Percentiles rank a stretch among this genome's conserved stretches.
Conservation (phyloP, 1,140 invertebrate species). For the Liolophura sinensis region DNA sequence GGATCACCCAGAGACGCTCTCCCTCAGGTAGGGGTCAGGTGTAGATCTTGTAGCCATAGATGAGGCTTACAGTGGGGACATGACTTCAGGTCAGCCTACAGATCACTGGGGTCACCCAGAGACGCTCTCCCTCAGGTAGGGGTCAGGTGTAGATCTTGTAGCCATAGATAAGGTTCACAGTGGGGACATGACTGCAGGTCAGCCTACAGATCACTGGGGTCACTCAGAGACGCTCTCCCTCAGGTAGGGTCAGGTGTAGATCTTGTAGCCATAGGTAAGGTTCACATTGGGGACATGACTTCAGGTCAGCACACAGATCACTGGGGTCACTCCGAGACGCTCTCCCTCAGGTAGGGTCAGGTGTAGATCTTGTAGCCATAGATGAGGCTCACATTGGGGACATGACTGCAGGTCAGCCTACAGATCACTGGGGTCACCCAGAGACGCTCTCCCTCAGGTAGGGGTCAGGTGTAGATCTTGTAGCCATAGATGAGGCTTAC, state of each 20-base stretch:
- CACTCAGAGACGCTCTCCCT: constrained; percentile 67
- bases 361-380: constrained; percentile 71
- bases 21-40: constrained; percentile 36
- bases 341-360: constrained; percentile 37
- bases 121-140: constrained; percentile 55
- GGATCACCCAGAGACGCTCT: constrained; percentile 71
- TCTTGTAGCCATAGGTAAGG: too few species aligned
- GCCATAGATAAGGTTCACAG: constrained; percentile 95
- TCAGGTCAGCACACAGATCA: constrained; percentile 84
- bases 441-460: constrained; percentile 60
- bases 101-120: constrained; percentile 78
- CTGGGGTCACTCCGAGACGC: constrained; percentile 74
- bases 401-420: constrained; percentile 92
- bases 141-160: constrained; percentile 61
- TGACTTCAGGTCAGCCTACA: constrained; percentile 88
- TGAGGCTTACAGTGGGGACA: constrained; percentile 96
- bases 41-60: constrained; percentile 79
- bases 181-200: constrained; percentile 93
- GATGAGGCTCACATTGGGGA: constrained; percentile 94
- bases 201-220: constrained; percentile 85
- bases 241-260: constrained; percentile 25
- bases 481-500: constrained; percentile 95
- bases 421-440: constrained; percentile 79
- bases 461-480: constrained; percentile 52
- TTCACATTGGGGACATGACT: constrained; percentile 96